Evolutionary conservation across 92 coral and sea anemone species (phyloP).

Genomic region (Zoanthus sociatus): DNA sequence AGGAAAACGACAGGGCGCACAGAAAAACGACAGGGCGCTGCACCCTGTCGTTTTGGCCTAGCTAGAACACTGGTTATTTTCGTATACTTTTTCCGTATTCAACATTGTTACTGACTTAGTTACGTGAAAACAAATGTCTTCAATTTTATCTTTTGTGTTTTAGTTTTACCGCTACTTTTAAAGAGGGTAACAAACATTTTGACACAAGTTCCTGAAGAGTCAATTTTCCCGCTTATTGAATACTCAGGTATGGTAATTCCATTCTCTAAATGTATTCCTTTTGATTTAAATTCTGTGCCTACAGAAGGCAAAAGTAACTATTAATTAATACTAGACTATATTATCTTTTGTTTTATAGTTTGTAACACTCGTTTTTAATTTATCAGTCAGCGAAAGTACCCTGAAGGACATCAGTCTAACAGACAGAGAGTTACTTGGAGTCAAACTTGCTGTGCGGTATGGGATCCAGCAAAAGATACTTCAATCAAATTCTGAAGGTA

Average conservation of each 20-base stretch:
- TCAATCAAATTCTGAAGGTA: slow-evolving; percentile 84
- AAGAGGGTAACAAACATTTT: slow-evolving; percentile 80
- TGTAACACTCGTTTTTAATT: neutral
- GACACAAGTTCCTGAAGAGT: slow-evolving; percentile 94
- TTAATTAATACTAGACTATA: no score
- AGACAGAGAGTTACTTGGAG: slow-evolving; percentile 87
- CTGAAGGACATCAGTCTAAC: slow-evolving; percentile 90
- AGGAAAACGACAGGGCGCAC: no score
- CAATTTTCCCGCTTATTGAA: slow-evolving; percentile 96
- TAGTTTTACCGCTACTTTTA: slow-evolving; percentile 74
- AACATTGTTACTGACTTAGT: no score
- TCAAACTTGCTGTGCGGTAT: slow-evolving; percentile 90
- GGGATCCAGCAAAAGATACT: slow-evolving; percentile 90
- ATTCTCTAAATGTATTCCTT: neutral
- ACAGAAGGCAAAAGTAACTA: no score
- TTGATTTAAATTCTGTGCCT: no score
- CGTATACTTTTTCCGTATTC: no score
- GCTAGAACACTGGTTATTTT: no score
- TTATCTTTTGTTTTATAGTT: no score
- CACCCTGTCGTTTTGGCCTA: no score
- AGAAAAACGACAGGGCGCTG: no score
- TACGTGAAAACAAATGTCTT: no score
- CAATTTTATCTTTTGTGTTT: neutral
- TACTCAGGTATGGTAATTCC: slow-evolving; percentile 80
- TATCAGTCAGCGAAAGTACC: slow-evolving; percentile 92